Evolutionary conservation across 2,113 vertebrate species (phyloP).

Genomic region (Heliornis fulica): DNA sequence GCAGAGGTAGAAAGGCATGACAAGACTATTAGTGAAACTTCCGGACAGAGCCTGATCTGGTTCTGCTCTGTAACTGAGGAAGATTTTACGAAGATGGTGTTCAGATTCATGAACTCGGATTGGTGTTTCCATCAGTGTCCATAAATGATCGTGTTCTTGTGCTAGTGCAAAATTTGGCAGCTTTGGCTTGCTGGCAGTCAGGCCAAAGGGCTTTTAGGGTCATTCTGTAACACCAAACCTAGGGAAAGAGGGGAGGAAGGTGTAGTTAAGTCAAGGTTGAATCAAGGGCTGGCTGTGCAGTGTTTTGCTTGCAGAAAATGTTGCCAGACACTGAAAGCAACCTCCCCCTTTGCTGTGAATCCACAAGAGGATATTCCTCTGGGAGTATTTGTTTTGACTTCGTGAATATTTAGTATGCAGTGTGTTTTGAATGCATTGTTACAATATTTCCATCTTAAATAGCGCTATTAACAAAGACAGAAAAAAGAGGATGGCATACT

Average conservation of each 20-base stretch:
- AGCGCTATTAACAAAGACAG: background rate
- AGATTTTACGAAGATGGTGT: background rate
- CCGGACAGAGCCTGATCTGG: background rate
- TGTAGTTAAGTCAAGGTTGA: background rate
- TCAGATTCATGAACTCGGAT: background rate
- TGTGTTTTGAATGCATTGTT: background rate
- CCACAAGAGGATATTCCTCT: background rate
- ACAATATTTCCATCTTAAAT: background rate
- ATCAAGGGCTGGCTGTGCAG: background rate
- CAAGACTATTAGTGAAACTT: background rate
- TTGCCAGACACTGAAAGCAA: background rate
- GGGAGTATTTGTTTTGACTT: conserved; percentile 2
- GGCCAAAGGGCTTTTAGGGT: background rate
- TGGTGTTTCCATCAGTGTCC: background rate
- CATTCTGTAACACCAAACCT: background rate
- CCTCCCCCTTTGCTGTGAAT: background rate
- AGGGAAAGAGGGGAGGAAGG: background rate
- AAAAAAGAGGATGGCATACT: background rate
- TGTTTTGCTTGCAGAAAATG: background rate
- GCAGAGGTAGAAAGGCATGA: background rate
- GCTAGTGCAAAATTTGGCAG: background rate
- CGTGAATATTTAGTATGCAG: background rate
- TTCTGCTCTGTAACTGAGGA: background rate
- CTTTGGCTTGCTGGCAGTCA: background rate
- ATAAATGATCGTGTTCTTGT: background rate